phyloP scores from a whole-genome alignment of 2,888 invertebrate genomes.

The Bombylius major region DNA sequence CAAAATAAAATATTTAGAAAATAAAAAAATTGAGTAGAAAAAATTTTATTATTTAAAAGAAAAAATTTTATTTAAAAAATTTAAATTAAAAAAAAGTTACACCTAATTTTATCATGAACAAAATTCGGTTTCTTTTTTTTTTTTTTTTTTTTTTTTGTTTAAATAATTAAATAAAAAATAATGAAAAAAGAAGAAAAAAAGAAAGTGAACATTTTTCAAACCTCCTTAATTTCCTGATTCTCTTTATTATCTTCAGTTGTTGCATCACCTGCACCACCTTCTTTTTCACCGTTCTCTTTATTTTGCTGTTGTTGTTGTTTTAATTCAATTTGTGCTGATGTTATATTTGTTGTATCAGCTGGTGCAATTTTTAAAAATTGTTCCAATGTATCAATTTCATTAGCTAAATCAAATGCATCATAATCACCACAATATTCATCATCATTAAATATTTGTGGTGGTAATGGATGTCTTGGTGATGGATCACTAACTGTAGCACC shows the following conservation, averaged over 20 bases:
- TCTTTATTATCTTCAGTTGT: slow-evolving; percentile 27
- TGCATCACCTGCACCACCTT: slow-evolving; percentile 22
- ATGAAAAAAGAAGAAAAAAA: neutral
- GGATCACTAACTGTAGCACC: slow-evolving; percentile 62
- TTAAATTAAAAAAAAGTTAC: no score
- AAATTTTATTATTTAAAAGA: no score
- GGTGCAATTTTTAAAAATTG: slow-evolving; percentile 69
- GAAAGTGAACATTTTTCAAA: slow-evolving; percentile 13
- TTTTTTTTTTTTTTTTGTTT: slow-evolving; percentile 19
- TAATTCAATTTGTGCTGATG: slow-evolving; percentile 38
- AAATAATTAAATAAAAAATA: slow-evolving; percentile 22
- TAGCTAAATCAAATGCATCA: slow-evolving; percentile 81
- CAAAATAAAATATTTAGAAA: no score
- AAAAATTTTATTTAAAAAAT: no score
- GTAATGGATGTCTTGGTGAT: slow-evolving; percentile 65
- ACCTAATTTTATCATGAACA: no score
- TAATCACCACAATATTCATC: slow-evolving; percentile 82
- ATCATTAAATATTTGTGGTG: slow-evolving; percentile 91
- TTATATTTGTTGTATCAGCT: slow-evolving; percentile 37
- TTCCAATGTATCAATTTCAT: slow-evolving; percentile 82
- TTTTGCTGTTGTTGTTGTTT: neutral
- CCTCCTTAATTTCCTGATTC: slow-evolving; percentile 22
- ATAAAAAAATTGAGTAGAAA: no score
- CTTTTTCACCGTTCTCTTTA: slow-evolving; percentile 26
- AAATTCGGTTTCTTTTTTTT: no score